Evolutionary conservation across 2,888 invertebrate species (phyloP), one percentile per base, ranked within the genome.

Genomic region (Pterostichus niger): DNA sequence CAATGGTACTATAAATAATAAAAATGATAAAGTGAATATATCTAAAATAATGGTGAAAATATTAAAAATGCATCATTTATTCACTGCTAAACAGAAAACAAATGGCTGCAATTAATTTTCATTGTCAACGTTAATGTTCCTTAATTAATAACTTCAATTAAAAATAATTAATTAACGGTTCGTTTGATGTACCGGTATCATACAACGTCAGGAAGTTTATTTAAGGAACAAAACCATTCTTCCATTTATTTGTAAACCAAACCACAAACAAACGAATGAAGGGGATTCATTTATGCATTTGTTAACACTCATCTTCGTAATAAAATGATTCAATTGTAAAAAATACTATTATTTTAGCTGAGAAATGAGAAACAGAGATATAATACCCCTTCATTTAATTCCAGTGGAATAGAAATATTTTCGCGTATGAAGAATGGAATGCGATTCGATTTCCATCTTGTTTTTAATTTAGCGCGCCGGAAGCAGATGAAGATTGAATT

Each of bases 101-200:
- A 10, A 71, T 71, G 46, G 15, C 17, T 71, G 46, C 15, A 71
- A 71, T 71, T 49, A 71, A 71, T 49, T 44, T 71, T 71, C 49
- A 71, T 46, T 71, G 49, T 71, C 44, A 71, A 71, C 71, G 71
- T 4, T 71, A 71, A 71, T 46, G 49, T 24, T 71, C 71, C 44
- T 71, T 71, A 71, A 71, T 71, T 71, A 71, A 71, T 46, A 71
- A 71, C 46, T 44, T 46, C 71, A 44, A 71, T 71, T 49, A 71
- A 44, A 71, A 46, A 71, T 49, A 46, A 71, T 71, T 71, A 71
- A 71, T 71, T 71, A 71, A 71, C 10, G 13, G 71, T 15, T 71
- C 49, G 13, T 71, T 46, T 71, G 46, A 71, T 71, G 64, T 64
- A 64, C 64, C 64, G n/a, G 33, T 35, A 64, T 64, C 64, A 64